Base-by-base conservation (phyloP, 2,888 invertebrate species). In the Candidula unifasciata region DNA sequence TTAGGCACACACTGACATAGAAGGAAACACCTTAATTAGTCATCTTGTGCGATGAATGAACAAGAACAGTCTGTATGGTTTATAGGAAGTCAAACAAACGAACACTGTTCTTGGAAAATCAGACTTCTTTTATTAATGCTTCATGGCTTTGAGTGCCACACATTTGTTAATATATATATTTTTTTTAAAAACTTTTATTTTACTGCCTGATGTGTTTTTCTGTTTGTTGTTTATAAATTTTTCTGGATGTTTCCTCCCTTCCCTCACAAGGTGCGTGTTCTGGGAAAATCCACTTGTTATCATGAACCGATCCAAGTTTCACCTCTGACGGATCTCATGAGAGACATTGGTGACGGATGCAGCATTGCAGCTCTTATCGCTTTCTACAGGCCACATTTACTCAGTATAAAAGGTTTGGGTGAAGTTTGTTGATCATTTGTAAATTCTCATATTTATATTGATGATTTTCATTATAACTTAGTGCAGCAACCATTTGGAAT, bases 331-430 rank as follows among this genome's bases (percentile, higher is more conserved):
- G 97, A 96, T 93, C 95, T 98, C 91, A 83, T 91, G 64, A 96
- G 96, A 92, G 97, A 98, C 93, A 95, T 98, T 87, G 97, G 97
- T 94, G 98, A 98, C 94, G 98, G 98, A 88, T 96, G 97, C 69
- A 96, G 96, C 85, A 94, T 98, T 88, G 97, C 97, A 87, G 96
- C 97, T 68, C 95, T 98, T 80, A 95, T 98, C 89, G 96, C 97
- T 84, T 97, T 97, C 94, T 98, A 98, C 95, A 98, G 98, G 93
- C 97, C 97, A 77, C 95, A 96, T 89, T 96, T 96, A 91, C 94
- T 97, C 89, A 90, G 95, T 87, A 96, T 96, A 95, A 95, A 94
- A 93, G 96, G 96, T 93, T 71, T 10, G 18, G 2, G 6, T 27
- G n/a, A 21, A 6, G 27, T 68, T 44, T 44, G 44, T 44, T 44